Base-by-base conservation (phyloP, 2,888 invertebrate genomes). In the Sussaba pulchella region DNA sequence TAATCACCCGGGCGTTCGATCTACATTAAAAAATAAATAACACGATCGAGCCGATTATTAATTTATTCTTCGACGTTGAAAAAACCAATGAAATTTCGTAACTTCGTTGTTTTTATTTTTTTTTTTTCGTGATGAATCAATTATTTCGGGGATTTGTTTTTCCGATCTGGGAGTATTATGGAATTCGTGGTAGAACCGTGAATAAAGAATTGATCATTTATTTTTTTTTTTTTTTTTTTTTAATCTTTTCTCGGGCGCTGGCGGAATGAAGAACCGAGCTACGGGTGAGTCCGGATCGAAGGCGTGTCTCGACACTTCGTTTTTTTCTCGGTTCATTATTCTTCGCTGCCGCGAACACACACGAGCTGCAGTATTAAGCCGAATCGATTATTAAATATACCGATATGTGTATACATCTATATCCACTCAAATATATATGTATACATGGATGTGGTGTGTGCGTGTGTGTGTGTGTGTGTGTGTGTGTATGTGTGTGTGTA, bases 371-470 rank as follows among this genome's bases (percentile, higher is more conserved):
- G 78, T 78, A 78, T 78, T 78, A 78, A 73, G 45, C 52, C 73
- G 63, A 54, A 63, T 78, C 81, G 77, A 78, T 74, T 78, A 76
- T 81, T 82, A 75, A 72, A 74, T 81, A 77, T 81, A 80, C 67
- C 50, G 43, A 57, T 57, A 71, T 31, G 31, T 6, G 6, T 45
- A 52, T 67, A 64, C 54, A 74, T 31, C 59, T 78, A 78, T 67
- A 74, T 71, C n/a, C n/a, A n/a, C n/a, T n/a, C n/a, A 78, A 70
- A 78, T 77, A 73, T 81, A 61, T 17, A 8, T 9, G 8, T 36
- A n/a, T 31, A 12, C n/a, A n/a, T 54, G 14, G 26, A n/a, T n/a
- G n/a, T n/a, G n/a, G n/a, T n/a, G 31, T 57, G 31, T 57, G 31
- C 31, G 17, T 31, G 31, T 31, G 9, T 26, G 6, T 26, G 14